phyloP scores from a whole-genome alignment of 35 echinoderm and acorn worm genomes.

The Anneissia japonica region DNA sequence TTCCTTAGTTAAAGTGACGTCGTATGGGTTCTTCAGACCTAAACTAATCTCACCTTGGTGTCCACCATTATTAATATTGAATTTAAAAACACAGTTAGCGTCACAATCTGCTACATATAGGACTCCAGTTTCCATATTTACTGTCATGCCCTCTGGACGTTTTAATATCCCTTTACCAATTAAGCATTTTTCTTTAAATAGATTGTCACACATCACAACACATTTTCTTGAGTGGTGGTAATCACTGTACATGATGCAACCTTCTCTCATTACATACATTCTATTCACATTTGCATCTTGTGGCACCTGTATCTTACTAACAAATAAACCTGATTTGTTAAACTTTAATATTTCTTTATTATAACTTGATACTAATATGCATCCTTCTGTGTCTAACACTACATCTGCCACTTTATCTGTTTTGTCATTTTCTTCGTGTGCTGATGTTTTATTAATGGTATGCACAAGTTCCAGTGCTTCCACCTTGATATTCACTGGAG shows the following conservation, averaged over 20 bases:
- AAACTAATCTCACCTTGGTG: background rate
- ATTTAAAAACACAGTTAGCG: background rate
- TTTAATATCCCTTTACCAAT: background rate
- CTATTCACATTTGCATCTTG: background rate
- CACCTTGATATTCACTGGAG: background rate
- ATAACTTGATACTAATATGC: background rate
- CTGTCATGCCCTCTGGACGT: background rate
- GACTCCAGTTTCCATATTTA: background rate
- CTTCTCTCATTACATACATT: background rate
- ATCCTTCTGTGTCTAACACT: background rate
- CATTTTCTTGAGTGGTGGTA: background rate
- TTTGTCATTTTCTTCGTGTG: background rate
- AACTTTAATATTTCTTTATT: background rate
- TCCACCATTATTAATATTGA: background rate
- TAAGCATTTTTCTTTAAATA: background rate
- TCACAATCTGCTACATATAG: background rate
- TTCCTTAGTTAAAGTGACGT: background rate
- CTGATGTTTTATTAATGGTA: background rate
- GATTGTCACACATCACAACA: background rate
- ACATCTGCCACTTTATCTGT: background rate
- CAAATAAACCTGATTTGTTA: background rate
- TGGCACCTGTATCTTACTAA: background rate
- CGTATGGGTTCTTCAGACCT: background rate
- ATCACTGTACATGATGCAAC: background rate
- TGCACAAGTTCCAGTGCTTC: background rate